A percentile compares a stretch with the other conserved stretches of the same genome.
These are phyloP conservation scores for Tympanuchus pallidicinctus DNA, from an alignment of 2,113 vertebrate species.

Conservation along the genomic window DNA sequence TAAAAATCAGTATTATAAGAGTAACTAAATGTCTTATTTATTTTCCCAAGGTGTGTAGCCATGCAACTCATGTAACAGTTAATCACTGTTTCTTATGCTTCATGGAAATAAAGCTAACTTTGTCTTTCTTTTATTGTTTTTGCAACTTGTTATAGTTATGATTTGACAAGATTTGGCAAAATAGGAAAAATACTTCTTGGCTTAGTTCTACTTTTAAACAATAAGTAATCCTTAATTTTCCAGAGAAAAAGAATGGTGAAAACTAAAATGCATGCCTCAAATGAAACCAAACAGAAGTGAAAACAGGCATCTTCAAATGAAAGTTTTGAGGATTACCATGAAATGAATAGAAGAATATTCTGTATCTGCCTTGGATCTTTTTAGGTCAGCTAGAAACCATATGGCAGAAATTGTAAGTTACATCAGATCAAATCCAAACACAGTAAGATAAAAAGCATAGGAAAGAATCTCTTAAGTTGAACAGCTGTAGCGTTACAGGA, in stretches of 20 bases:
- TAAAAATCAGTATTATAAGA: background rate
- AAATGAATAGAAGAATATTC: background rate
- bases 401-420: background rate
- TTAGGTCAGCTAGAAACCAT: background rate
- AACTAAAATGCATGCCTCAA: background rate
- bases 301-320: background rate
- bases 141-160: background rate
- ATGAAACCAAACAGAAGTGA: background rate
- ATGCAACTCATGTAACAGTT: background rate
- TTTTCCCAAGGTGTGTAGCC: background rate
- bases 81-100: background rate
- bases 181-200: background rate
- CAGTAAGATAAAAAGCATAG: background rate
- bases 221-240: background rate
- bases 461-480: background rate
- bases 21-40: background rate
- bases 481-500: background rate
- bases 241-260: background rate
- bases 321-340: background rate
- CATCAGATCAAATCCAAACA: background rate
- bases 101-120: background rate
- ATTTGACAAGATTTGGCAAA: background rate
- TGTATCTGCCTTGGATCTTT: background rate
- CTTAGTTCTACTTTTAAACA: background rate
- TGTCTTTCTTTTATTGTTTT: background rate